These are phyloP conservation scores for Eupithecia exiguata DNA, from an alignment of 2,888 invertebrate species.

Conservation along the genomic window DNA sequence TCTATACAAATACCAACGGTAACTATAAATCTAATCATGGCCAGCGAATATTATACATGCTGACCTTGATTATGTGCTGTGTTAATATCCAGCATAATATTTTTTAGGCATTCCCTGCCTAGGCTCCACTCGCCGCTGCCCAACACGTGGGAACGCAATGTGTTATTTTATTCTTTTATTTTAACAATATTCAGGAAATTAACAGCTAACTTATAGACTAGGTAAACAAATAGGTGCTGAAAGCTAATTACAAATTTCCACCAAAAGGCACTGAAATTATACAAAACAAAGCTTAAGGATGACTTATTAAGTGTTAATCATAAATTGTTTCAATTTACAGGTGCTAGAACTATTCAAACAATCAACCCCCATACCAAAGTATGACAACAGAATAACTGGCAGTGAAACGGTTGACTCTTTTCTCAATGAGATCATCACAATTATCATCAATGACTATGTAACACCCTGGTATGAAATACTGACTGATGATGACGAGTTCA, in stretches of 20 bases:
- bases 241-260: too few species aligned
- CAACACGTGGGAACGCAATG: too few species aligned
- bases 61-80: neutral
- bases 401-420: constrained; percentile 94
- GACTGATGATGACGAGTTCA: constrained; percentile 89
- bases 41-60: neutral
- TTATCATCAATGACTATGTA: constrained; percentile 92
- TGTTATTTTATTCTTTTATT: too few species aligned
- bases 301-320: neutral
- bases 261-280: too few species aligned
- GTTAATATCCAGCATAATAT: neutral
- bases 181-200: too few species aligned
- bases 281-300: too few species aligned
- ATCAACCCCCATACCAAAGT: constrained; percentile 62
- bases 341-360: constrained; percentile 69
- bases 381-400: constrained; percentile 88
- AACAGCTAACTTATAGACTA: too few species aligned
- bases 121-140: neutral
- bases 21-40: constrained; percentile 27
- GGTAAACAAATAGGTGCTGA: too few species aligned
- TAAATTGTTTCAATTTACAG: constrained; percentile 49
- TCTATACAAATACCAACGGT: constrained; percentile 74
- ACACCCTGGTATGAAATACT: constrained; percentile 88
- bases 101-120: neutral
- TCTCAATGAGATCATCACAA: constrained; percentile 92